Percentiles rank a stretch among this genome's conserved stretches.
phyloP scores from a whole-genome alignment of 2,888 invertebrate genomes.

The Nematopogon swammerdamellus region DNA sequence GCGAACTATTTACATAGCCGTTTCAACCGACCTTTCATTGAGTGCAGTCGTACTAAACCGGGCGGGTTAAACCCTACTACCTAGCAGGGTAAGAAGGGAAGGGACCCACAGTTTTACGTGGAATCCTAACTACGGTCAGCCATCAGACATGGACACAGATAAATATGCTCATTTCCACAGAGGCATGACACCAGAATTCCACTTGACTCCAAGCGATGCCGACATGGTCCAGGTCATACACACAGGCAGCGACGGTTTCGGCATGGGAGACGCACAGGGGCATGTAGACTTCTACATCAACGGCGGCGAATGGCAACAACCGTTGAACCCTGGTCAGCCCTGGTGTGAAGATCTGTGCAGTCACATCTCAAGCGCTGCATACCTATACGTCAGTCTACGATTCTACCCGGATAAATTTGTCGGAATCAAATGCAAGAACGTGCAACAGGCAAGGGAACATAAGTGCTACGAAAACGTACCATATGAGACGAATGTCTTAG shows the following conservation, averaged over 20 bases:
- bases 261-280: slow-evolving; percentile 41
- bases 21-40: too few species aligned
- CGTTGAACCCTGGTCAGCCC: slow-evolving; percentile 5
- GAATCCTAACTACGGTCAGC: too few species aligned
- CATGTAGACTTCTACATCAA: slow-evolving; percentile 43
- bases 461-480: slow-evolving; percentile 4
- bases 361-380: slow-evolving; percentile 1
- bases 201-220: slow-evolving; percentile 32
- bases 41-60: too few species aligned
- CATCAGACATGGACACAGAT: too few species aligned
- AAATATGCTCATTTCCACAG: slow-evolving; percentile 44
- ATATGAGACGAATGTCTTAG: slow-evolving; percentile 2
- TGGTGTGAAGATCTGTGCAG: slow-evolving; percentile 6
- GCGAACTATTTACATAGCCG: too few species aligned
- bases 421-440: slow-evolving; percentile 3
- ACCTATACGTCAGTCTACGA: too few species aligned
- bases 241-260: slow-evolving; percentile 45
- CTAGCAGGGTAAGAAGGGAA: too few species aligned
- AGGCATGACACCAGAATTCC: slow-evolving; percentile 21
- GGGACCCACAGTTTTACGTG: too few species aligned
- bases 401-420: slow-evolving; percentile 2
- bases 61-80: too few species aligned
- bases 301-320: too few species aligned
- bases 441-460: slow-evolving; percentile 4
- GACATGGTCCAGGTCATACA: slow-evolving; percentile 43